Conservation (phyloP, 2,888 invertebrate species). For the Acronicta psi region DNA sequence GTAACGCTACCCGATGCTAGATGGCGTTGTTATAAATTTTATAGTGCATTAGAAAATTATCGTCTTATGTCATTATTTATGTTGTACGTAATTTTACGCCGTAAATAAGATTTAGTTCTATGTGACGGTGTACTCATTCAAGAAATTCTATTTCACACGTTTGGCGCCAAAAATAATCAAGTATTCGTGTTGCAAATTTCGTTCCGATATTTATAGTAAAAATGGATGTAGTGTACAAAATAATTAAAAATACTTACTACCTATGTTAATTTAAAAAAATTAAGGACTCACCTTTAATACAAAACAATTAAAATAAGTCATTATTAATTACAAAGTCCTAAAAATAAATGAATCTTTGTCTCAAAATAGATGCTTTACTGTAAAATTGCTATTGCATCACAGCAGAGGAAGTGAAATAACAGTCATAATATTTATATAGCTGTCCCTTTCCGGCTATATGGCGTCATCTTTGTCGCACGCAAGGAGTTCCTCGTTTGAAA, state of each 20-base stretch:
- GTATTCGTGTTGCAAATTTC: constrained; percentile 11
- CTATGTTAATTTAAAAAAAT: neutral
- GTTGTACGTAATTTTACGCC: neutral
- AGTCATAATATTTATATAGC: constrained; percentile 88
- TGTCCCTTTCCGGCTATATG: constrained; percentile 75
- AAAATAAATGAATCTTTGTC: constrained; percentile 80
- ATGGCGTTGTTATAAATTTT: constrained; percentile 70
- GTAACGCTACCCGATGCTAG: constrained; percentile 78
- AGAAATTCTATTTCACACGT: constrained; percentile 18
- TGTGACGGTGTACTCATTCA: constrained; percentile 5
- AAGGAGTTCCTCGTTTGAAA: constrained; percentile 67
- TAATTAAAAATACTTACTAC: too few species aligned
- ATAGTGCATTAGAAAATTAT: neutral
- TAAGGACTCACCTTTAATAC: constrained; percentile 17
- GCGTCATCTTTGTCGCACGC: constrained; percentile 80
- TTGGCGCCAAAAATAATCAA: constrained; percentile 19
- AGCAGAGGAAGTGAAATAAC: constrained; percentile 88
- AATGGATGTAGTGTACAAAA: too few species aligned
- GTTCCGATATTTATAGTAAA: constrained; percentile 17
- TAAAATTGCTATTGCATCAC: constrained; percentile 87
- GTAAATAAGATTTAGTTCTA: neutral
- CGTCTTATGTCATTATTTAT: neutral
- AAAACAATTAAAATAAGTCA: constrained; percentile 30
- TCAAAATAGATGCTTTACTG: constrained; percentile 83
- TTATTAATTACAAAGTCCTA: constrained; percentile 61